A percentile compares a stretch with the other conserved stretches of the same genome.
phyloP scores from a whole-genome alignment of 2,888 invertebrate genomes.

The Drosophila pseudotakahashii region DNA sequence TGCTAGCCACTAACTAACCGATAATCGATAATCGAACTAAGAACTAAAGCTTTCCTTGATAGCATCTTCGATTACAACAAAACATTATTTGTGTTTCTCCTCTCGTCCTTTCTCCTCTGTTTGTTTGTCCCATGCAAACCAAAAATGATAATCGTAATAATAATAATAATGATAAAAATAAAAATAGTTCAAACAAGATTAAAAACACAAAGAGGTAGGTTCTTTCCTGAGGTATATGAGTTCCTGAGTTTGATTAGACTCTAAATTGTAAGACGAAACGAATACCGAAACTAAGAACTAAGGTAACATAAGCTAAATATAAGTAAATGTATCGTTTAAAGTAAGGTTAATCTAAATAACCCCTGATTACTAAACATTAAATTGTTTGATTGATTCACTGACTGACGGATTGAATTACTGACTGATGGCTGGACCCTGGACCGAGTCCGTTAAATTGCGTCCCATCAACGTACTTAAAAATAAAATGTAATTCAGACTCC shows the following conservation, averaged over 20 bases:
- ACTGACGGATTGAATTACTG: constrained; percentile 40
- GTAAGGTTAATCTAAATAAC: constrained; percentile 17
- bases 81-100: constrained; percentile 36
- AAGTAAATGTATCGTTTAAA: constrained; percentile 3
- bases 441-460: background rate
- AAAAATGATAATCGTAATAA: constrained; percentile 31
- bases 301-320: constrained; percentile 27
- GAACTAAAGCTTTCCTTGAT: constrained; percentile 57
- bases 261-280: constrained; percentile 50
- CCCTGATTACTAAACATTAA: constrained; percentile 32
- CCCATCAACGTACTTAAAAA: constrained; percentile 81
- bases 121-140: constrained; percentile 39
- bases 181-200: constrained; percentile 42
- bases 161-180: constrained; percentile 29
- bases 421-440: constrained; percentile 14
- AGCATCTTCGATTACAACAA: constrained; percentile 69
- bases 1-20: constrained; percentile 25
- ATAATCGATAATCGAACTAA: constrained; percentile 58
- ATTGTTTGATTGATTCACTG: constrained; percentile 41
- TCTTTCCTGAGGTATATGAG: constrained; percentile 83
- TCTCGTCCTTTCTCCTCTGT: constrained; percentile 18
- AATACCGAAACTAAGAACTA: constrained; percentile 34
- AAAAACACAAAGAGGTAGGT: constrained; percentile 70
- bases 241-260: constrained; percentile 81
- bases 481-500: constrained; percentile 85